Base-by-base conservation (phyloP, 92 coral and sea anemone species). In the Muricea muricata region DNA sequence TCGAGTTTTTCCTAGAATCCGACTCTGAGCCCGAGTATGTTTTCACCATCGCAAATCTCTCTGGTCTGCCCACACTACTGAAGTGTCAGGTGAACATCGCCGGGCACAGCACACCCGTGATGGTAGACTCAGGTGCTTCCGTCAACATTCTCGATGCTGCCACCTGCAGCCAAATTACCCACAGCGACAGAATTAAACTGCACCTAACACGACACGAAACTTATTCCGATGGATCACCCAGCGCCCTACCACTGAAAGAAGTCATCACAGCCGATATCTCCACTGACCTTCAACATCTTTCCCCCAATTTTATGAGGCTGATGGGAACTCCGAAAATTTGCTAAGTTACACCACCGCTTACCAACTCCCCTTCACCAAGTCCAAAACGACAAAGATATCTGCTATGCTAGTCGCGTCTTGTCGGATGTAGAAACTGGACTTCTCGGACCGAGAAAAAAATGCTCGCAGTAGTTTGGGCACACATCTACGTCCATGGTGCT, bases 381-480 rank as follows among this genome's bases (percentile, higher is more conserved):
- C 3, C 90, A 87, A 39, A 79, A 84, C 30, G 90, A 73, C 56
- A 83, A 82, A 88, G 75, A 80, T 18, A 46, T 87, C 45, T 76
- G 87, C 77, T 93, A 88, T 85, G 92, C 89, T 55, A 90, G 93
- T 37, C 82, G 90, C 33, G 85, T 81, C 25, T 86, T 90, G 50
- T 78, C 87, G 46, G 90, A 91, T 18, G 84, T 83, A 4, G 92
- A 91, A 58, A 73, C 37, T 7, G 54, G 84, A 74, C 86, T 69
- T 86, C 88, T 28, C 90, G 88, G 63, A 86, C 87, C 1, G 91
- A 91, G 81, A 45, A 89, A 79, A 81, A 83, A 35, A 84, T 81
- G 90, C 85, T 93, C 13, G 92, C 90, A 1, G 91, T 68, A 17
- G 90, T 91, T 23, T 93, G 92, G 94, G 94, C 76, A 50, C 90